Evolutionary conservation across 2,888 invertebrate genomes (phyloP).

Genomic region (Uloborus plumipes): DNA sequence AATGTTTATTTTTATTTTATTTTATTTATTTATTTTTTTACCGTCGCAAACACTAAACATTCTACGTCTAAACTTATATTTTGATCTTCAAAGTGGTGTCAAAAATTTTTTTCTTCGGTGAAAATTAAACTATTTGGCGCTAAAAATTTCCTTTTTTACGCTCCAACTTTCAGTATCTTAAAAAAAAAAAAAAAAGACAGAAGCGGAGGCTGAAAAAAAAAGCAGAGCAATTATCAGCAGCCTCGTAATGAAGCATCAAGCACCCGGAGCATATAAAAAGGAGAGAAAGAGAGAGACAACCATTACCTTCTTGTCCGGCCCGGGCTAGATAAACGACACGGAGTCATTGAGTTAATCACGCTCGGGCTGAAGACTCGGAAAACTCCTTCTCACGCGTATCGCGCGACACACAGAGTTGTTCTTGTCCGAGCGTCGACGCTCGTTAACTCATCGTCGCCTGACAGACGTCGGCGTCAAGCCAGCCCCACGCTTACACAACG

Average conservation of each 20-base stretch:
- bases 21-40: too few species aligned
- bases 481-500: conserved; percentile 16
- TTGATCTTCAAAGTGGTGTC: too few species aligned
- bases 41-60: too few species aligned
- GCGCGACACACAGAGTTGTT: conserved; percentile 34
- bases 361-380: background rate
- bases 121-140: too few species aligned
- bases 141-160: too few species aligned
- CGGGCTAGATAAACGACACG: conserved; percentile 31
- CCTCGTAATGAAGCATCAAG: background rate
- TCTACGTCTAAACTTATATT: too few species aligned
- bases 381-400: conserved; percentile 49
- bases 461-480: conserved; percentile 25
- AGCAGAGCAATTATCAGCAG: too few species aligned
- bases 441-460: conserved; percentile 15
- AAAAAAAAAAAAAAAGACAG: too few species aligned
- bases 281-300: conserved; percentile 1
- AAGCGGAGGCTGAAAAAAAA: too few species aligned
- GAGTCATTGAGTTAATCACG: conserved; percentile 45
- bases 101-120: too few species aligned
- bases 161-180: too few species aligned
- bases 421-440: conserved; percentile 22
- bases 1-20: too few species aligned
- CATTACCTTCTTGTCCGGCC: conserved; percentile 32
- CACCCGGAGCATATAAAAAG: background rate